Conservation (phyloP, 2,797 vertebrate species). For the Cossypha heuglini region DNA sequence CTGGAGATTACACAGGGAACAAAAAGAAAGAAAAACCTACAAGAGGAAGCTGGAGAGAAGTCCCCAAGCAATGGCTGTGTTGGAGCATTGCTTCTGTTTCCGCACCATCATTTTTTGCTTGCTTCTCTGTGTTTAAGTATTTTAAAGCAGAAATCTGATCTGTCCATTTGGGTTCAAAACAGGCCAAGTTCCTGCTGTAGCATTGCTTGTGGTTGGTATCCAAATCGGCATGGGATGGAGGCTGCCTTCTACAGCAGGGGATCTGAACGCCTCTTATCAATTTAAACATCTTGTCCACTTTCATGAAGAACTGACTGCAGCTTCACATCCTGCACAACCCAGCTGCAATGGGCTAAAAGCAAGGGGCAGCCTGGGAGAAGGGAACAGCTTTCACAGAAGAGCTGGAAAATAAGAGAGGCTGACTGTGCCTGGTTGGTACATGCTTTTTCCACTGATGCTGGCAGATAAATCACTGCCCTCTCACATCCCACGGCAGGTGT, state of each 20-base stretch:
- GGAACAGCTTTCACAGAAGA: neutral
- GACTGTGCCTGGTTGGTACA: neutral
- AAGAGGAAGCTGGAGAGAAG: neutral
- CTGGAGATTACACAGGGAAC: neutral
- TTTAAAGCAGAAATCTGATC: constrained; percentile 28
- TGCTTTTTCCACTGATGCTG: neutral
- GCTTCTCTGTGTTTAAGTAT: neutral
- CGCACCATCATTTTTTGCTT: neutral
- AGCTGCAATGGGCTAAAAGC: neutral
- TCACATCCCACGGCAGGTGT: neutral
- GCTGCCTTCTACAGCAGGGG: neutral
- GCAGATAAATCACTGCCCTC: constrained; percentile 24
- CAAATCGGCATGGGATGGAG: neutral
- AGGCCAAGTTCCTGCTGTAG: neutral
- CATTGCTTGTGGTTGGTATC: neutral
- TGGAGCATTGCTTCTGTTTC: neutral
- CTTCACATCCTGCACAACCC: neutral
- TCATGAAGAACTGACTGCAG: neutral
- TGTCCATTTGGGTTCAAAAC: constrained; percentile 3
- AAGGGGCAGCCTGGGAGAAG: neutral
- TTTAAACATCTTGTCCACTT: neutral
- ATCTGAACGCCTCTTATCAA: neutral
- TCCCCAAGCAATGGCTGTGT: neutral
- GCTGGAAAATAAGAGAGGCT: neutral
- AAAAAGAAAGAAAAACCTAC: neutral